A percentile compares a stretch with the other conserved stretches of the same genome.
phyloP scores from a whole-genome alignment of 2,888 invertebrate genomes.

The Lissonota sp. region DNA sequence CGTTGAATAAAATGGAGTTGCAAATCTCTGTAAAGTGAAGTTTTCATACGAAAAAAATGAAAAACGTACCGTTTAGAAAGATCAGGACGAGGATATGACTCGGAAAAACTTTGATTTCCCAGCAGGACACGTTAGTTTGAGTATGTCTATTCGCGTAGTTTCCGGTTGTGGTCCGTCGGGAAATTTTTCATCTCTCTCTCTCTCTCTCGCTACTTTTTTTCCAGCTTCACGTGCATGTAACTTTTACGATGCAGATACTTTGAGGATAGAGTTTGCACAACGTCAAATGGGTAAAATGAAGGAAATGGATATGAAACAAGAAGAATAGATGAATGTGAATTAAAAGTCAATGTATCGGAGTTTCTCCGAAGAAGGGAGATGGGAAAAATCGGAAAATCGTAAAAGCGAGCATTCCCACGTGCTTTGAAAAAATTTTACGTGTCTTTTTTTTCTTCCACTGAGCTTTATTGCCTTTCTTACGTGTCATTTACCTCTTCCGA shows the following conservation, averaged over 20 bases:
- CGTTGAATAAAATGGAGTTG: not conserved
- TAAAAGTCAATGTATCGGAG: not conserved
- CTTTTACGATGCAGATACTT: slow-evolving; percentile 11
- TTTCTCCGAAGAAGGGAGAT: not conserved
- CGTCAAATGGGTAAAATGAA: slow-evolving; percentile 36
- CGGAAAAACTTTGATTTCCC: slow-evolving; percentile 59
- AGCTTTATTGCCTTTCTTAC: slow-evolving; percentile 65
- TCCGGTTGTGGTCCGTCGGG: slow-evolving; percentile 53
- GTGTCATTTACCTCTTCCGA: slow-evolving; percentile 69
- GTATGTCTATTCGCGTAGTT: slow-evolving; percentile 16
- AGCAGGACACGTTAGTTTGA: slow-evolving; percentile 39
- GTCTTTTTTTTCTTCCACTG: slow-evolving; percentile 30
- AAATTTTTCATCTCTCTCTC: slow-evolving; percentile 57
- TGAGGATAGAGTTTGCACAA: slow-evolving; percentile 28
- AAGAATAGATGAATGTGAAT: not conserved
- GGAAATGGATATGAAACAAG: not conserved
- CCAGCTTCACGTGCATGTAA: not conserved
- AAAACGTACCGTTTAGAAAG: slow-evolving; percentile 17
- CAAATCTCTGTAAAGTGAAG: not conserved
- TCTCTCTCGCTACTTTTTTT: not conserved
- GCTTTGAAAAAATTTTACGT: slow-evolving; percentile 57
- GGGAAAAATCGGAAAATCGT: slow-evolving; percentile 33
- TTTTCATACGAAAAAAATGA: not conserved
- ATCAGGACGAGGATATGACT: slow-evolving; percentile 19
- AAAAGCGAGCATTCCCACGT: slow-evolving; percentile 30